Percentiles rank a stretch among this genome's conserved stretches.
Evolutionary conservation across 2,888 invertebrate genomes (phyloP).

Genomic region (Andricus curvator): DNA sequence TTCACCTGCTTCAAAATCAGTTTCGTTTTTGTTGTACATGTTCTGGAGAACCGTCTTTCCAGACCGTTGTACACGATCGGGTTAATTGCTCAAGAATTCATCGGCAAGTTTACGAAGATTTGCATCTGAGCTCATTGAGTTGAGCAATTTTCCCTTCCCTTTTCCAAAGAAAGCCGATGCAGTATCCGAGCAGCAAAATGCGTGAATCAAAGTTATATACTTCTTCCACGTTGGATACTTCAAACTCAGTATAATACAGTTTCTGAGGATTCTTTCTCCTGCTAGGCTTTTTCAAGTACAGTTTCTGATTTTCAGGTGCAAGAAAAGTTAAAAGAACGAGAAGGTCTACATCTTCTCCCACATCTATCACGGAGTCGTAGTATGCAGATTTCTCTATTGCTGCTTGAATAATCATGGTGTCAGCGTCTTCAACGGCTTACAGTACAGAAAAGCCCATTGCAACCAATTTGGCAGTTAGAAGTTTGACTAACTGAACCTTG

Average conservation of each 20-base stretch:
- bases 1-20: conserved; percentile 2
- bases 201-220: too few species aligned
- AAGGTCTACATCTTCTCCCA: conserved; percentile 28
- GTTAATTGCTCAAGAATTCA: background rate
- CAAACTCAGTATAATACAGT: too few species aligned
- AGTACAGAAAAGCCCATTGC: background rate
- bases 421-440: conserved; percentile 30
- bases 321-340: conserved; percentile 1
- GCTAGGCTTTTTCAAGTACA: too few species aligned
- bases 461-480: background rate
- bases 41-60: background rate
- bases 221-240: too few species aligned
- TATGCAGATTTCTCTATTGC: background rate
- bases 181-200: too few species aligned
- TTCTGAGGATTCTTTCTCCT: too few species aligned
- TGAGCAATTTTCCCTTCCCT: too few species aligned
- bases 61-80: background rate
- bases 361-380: conserved; percentile 6
- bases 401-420: conserved; percentile 25
- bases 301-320: background rate
- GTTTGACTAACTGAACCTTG: conserved; percentile 6
- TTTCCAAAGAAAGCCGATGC: too few species aligned
- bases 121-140: background rate
- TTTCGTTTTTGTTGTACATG: background rate
- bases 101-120: too few species aligned